Conservation (phyloP, 2,888 invertebrate genomes). For the Amphipyra tragopoginis region DNA sequence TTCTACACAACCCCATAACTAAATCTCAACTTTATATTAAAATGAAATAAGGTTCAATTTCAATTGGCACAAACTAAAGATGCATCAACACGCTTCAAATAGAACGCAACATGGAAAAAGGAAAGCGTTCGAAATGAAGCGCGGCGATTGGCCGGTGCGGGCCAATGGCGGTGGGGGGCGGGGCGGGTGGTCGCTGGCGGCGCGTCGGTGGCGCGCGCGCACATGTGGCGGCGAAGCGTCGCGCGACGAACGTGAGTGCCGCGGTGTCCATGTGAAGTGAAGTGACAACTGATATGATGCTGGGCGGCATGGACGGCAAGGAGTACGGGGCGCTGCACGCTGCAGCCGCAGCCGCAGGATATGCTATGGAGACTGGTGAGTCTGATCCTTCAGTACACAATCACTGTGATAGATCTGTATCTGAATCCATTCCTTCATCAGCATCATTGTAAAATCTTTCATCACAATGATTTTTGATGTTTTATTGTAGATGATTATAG, state of each 20-base stretch:
- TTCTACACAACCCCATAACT: constrained; percentile 42
- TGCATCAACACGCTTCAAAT: constrained; percentile 87
- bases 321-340: constrained; percentile 88
- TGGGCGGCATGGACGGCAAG: constrained; percentile 87
- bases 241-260: constrained; percentile 70
- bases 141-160: constrained; percentile 85
- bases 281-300: constrained; percentile 78
- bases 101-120: constrained; percentile 87
- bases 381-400: constrained; percentile 8
- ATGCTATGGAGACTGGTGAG: constrained; percentile 84
- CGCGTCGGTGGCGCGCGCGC: constrained; percentile 63
- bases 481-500: neutral
- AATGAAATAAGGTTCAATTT: constrained; percentile 58
- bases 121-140: constrained; percentile 87
- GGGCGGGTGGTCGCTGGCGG: constrained; percentile 64
- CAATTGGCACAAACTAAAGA: constrained; percentile 57
- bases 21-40: constrained; percentile 39
- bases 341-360: constrained; percentile 83
- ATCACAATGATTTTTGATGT: neutral
- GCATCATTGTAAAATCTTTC: neutral
- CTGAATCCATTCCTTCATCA: neutral
- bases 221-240: constrained; percentile 69
- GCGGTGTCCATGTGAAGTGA: constrained; percentile 59
- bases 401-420: neutral
- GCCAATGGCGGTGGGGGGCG: constrained; percentile 84